Conservation (phyloP, 2,888 invertebrate genomes). For the Nemapogon koenigi region DNA sequence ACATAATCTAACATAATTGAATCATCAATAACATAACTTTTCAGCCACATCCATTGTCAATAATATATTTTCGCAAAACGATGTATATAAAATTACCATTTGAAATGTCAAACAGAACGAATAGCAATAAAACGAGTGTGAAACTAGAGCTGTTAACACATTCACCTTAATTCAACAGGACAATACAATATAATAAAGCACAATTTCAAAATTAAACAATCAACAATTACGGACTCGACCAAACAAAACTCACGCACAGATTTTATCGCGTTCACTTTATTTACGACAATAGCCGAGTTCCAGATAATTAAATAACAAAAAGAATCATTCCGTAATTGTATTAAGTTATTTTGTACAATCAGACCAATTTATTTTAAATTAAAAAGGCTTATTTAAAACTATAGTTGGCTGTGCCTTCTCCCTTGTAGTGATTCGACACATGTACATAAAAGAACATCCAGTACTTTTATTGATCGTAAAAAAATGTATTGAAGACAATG, state of each 20-base stretch:
- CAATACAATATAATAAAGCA: neutral
- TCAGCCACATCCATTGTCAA: neutral
- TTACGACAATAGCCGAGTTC: constrained; percentile 38
- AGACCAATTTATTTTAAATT: no score
- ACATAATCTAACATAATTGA: no score
- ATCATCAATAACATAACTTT: neutral
- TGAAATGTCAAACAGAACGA: no score
- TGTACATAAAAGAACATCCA: no score
- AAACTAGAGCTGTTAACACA: neutral
- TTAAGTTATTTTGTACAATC: no score
- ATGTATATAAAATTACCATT: neutral
- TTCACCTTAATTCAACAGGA: neutral
- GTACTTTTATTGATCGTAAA: no score
- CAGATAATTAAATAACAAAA: constrained; percentile 54
- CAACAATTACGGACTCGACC: neutral
- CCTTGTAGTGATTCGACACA: no score
- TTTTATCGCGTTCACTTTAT: constrained; percentile 20
- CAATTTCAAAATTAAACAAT: neutral
- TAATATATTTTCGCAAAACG: neutral
- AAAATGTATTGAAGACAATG: no score
- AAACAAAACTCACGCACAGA: neutral
- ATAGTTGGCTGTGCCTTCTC: no score
- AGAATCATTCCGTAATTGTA: no score
- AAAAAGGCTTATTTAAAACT: no score
- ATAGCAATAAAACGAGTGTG: neutral